phyloP scores from a whole-genome alignment of 2,113 vertebrate genomes.

The Hylia prasina region DNA sequence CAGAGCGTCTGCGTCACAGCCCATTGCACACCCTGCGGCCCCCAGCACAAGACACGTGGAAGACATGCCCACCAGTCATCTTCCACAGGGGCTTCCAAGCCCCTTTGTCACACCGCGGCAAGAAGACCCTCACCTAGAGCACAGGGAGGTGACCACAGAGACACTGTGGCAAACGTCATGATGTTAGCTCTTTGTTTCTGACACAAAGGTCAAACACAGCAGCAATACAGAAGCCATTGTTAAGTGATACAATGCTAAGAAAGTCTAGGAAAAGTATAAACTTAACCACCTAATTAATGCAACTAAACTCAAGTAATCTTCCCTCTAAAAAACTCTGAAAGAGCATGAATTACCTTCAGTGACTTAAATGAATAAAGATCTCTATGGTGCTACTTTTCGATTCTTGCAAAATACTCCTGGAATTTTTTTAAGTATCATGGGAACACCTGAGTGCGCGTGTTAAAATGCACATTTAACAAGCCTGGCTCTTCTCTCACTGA shows the following conservation, averaged over 20 bases:
- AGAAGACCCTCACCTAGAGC: neutral
- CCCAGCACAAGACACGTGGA: neutral
- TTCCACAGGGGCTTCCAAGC: neutral
- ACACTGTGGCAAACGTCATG: neutral
- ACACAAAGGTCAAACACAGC: neutral
- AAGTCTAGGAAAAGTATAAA: neutral
- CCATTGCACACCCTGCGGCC: rapidly evolving
- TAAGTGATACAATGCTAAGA: neutral
- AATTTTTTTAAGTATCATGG: neutral
- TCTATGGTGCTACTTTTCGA: neutral
- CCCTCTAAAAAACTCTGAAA: neutral
- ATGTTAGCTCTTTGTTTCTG: neutral
- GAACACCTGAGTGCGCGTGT: neutral
- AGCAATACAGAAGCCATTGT: neutral
- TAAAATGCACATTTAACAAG: neutral
- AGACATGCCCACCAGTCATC: neutral
- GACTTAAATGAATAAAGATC: neutral
- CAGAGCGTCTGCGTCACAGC: neutral
- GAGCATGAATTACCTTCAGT: neutral
- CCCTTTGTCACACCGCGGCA: neutral
- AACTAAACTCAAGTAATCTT: neutral
- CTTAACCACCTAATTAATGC: neutral
- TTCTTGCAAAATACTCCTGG: neutral
- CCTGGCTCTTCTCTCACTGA: neutral
- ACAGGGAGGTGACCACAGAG: neutral